Evolutionary conservation across 2,113 vertebrate genomes (phyloP).

Genomic region (Patagioenas fasciata): DNA sequence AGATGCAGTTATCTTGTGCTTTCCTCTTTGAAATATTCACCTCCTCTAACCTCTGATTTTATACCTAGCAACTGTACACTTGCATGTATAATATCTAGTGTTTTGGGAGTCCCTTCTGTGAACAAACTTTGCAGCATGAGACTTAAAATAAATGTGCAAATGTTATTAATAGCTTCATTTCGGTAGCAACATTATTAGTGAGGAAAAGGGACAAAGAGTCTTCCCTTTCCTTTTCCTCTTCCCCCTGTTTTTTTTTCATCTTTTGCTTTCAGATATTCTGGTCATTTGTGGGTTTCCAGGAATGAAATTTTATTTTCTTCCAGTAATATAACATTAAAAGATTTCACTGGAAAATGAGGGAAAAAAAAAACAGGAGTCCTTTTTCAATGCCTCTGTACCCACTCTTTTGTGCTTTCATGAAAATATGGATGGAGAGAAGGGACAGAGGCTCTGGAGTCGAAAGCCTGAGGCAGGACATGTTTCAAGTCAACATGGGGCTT

Average conservation of each 20-base stretch:
- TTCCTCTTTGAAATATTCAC: background rate
- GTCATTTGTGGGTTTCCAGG: background rate
- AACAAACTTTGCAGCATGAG: background rate
- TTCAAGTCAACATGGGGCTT: background rate
- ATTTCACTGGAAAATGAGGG: background rate
- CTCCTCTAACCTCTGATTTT: background rate
- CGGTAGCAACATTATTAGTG: background rate
- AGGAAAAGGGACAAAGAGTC: background rate
- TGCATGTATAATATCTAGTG: background rate
- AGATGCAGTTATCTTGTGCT: background rate
- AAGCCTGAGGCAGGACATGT: background rate
- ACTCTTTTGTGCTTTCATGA: background rate
- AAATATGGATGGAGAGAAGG: background rate
- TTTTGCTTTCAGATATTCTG: background rate
- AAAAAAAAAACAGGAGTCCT: background rate
- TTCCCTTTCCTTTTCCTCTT: background rate
- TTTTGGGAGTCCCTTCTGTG: accelerated
- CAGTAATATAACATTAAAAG: accelerated
- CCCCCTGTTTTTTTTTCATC: background rate
- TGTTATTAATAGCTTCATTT: background rate
- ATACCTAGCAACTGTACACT: background rate
- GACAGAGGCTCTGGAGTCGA: background rate
- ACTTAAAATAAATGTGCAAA: background rate
- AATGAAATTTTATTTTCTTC: background rate
- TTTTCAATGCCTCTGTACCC: background rate